A percentile compares a stretch with the other conserved stretches of the same genome.
Conservation (phyloP, 2,888 invertebrate genomes). For the Tribolium freemani region DNA sequence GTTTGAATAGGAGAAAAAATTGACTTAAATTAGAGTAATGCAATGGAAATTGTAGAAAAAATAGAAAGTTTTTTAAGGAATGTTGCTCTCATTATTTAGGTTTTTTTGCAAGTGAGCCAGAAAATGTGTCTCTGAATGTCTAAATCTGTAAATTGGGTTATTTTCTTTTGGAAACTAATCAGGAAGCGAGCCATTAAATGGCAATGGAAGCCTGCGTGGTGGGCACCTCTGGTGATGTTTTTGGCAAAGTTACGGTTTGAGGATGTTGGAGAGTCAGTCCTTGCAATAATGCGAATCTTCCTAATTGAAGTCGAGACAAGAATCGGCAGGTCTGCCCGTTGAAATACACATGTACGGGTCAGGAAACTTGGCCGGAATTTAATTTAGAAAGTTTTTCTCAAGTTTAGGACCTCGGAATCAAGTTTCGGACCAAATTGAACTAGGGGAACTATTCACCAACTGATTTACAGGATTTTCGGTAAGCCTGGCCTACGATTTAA, state of each 20-base stretch:
- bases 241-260: conserved; percentile 24
- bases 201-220: conserved; percentile 4
- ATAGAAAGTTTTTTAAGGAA: too few relatives aligned
- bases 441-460: conserved; percentile 62
- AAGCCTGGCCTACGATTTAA: conserved; percentile 18
- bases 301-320: conserved; percentile 52
- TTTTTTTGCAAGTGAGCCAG: too few relatives aligned
- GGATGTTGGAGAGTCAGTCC: conserved; percentile 5
- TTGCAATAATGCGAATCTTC: conserved; percentile 43
- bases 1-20: too few relatives aligned
- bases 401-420: conserved; percentile 57
- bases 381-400: conserved; percentile 64
- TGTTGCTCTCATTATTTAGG: too few relatives aligned
- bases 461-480: conserved; percentile 57
- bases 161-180: conserved; percentile 12
- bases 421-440: conserved; percentile 61
- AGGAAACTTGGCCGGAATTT: conserved; percentile 61
- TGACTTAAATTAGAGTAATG: too few relatives aligned
- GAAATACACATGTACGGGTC: conserved; percentile 57
- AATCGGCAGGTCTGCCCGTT: conserved; percentile 48
- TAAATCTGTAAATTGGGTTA: neutral
- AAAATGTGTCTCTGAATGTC: neutral
- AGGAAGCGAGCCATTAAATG: neutral
- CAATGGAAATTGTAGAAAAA: too few relatives aligned
- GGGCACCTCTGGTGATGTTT: conserved; percentile 23